phyloP scores from a whole-genome alignment of 2,888 invertebrate species.

The Mystacides longicornis region DNA sequence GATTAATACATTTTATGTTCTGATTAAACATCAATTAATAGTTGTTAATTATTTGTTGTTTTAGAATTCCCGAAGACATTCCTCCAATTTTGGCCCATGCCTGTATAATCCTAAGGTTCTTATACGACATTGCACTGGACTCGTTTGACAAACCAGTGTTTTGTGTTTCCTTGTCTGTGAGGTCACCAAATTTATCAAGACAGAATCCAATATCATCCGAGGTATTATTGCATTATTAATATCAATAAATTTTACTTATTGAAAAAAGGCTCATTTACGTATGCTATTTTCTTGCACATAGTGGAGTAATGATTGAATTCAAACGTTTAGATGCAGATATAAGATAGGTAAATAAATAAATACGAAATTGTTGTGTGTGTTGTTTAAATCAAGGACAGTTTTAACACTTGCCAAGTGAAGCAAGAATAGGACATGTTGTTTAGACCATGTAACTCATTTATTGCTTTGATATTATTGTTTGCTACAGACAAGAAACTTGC shows the following conservation, averaged over 20 bases:
- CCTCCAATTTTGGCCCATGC: conserved; percentile 76
- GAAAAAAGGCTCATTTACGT: too few relatives aligned
- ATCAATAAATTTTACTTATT: neutral
- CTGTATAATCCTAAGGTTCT: conserved; percentile 74
- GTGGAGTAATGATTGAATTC: too few relatives aligned
- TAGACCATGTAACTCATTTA: too few relatives aligned
- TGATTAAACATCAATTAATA: neutral
- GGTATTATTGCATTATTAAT: conserved; percentile 36
- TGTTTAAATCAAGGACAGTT: too few relatives aligned
- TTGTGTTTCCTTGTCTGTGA: conserved; percentile 57
- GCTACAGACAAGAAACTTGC: too few relatives aligned
- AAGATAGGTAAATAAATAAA: too few relatives aligned
- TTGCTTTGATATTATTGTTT: too few relatives aligned
- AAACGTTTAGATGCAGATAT: too few relatives aligned
- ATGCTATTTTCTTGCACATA: too few relatives aligned
- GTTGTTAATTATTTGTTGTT: conserved; percentile 22
- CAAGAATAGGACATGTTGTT: too few relatives aligned
- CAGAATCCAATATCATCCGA: conserved; percentile 56
- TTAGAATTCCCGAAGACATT: conserved; percentile 62
- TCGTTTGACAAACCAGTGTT: conserved; percentile 85
- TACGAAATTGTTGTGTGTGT: too few relatives aligned
- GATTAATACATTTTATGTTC: neutral
- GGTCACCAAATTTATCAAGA: conserved; percentile 56
- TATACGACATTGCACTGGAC: conserved; percentile 94
- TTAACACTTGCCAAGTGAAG: too few relatives aligned